A percentile compares a stretch with the other conserved stretches of the same genome.
Conservation (phyloP, 2,113 vertebrate genomes). For the Taxidea taxus region DNA sequence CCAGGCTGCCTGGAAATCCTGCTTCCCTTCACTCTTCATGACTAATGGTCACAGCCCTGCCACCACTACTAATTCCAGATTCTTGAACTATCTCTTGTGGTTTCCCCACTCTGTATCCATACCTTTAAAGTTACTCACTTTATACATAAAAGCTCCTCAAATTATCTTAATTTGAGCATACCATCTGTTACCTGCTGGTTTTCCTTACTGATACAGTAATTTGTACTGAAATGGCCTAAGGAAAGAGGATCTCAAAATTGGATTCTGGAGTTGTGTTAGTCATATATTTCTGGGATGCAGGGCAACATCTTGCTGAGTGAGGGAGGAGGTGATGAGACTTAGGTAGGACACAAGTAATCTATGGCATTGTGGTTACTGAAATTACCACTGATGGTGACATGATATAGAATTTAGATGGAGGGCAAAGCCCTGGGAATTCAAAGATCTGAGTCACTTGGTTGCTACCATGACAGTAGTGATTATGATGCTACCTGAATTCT, state of each 20-base stretch:
- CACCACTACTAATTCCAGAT: not conserved
- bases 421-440: not conserved
- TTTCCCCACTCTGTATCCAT: not conserved
- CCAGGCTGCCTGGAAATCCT: not conserved
- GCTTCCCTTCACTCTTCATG: not conserved
- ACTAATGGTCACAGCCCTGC: conserved; percentile 19
- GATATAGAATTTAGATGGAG: not conserved
- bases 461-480: not conserved
- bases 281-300: not conserved
- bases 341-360: not conserved
- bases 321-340: not conserved
- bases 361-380: not conserved
- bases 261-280: not conserved
- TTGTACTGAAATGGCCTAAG: conserved; percentile 49
- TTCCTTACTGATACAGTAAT: conserved; percentile 47
- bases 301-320: not conserved
- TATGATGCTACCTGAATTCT: not conserved
- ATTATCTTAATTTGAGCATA: conserved; percentile 60
- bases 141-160: conserved; percentile 67
- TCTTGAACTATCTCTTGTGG: conserved; percentile 36
- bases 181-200: conserved; percentile 68
- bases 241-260: not conserved
- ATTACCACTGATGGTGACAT: not conserved
- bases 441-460: not conserved
- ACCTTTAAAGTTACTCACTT: conserved; percentile 65